These are phyloP conservation scores for Bubo scandiacus DNA, from an alignment of 2,113 vertebrate genomes.

Conservation along the genomic window DNA sequence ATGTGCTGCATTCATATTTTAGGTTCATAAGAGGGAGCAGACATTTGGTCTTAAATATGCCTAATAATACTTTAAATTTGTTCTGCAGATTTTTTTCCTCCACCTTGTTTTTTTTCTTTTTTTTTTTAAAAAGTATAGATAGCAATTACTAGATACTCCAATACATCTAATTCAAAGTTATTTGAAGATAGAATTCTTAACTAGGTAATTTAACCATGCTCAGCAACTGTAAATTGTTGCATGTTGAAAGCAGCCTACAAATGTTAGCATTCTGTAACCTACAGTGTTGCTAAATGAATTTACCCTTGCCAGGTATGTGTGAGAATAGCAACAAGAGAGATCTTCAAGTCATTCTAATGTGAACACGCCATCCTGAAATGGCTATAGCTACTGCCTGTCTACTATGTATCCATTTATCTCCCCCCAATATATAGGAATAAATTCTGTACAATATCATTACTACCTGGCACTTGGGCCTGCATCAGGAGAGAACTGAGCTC, in stretches of 20 bases:
- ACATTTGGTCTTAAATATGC: not conserved
- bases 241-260: not conserved
- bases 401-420: not conserved
- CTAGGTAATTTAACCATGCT: not conserved
- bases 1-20: not conserved
- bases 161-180: not conserved
- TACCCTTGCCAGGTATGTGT: not conserved
- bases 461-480: not conserved
- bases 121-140: not conserved
- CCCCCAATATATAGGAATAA: not conserved
- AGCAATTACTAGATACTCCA: not conserved
- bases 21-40: not conserved
- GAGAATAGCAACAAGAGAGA: not conserved
- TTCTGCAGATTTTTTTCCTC: not conserved
- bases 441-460: not conserved
- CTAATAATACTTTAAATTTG: not conserved
- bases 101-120: not conserved
- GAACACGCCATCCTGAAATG: not conserved
- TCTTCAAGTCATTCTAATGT: not conserved
- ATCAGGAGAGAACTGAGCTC: not conserved
- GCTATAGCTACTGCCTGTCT: not conserved
- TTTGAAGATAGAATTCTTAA: not conserved
- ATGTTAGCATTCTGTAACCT: not conserved
- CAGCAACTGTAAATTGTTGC: not conserved
- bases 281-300: not conserved